Evolutionary conservation across 2,888 invertebrate genomes (phyloP), one percentile per base, ranked within the genome.

Genomic region (Pyrgus malvae): DNA sequence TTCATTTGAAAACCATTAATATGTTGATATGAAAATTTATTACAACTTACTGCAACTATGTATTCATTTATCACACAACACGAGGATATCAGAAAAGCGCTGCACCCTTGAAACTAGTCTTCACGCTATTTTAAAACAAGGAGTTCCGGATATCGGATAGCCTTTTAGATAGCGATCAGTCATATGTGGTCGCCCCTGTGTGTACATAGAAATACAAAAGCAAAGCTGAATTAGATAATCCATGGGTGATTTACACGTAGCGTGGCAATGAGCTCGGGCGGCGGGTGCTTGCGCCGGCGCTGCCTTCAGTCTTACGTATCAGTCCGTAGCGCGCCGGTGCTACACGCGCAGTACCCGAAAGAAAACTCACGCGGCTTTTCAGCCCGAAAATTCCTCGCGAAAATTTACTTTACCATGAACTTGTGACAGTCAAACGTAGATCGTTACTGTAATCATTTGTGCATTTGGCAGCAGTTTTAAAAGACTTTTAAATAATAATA

Each of bases 211-310:
- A 44, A 48, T 25, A 37, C 44, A 23, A 48, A 44, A 54, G 31
- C 40, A 40, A 45, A 49, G 49, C 37, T 53, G 29, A 44, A 54
- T 54, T 40, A 42, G 40, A 61, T 63, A 60, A 67, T 66, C 67
- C 62, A 61, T 62, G 62, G 64, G 59, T 64, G 61, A 64, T 65
- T 66, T 64, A 56, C 73, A 72, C 69, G 63, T 68, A 68, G 70
- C 67, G 76, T 77, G 84, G 83, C 86, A 85, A 83, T 83, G 85
- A 83, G 78, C 65, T 63, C 64, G 65, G 67, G 61, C 68, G 69
- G 59, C 42, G 66, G 65, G 64, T 67, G 63, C 60, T 59, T 65
- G 69, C 70, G 73, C 61, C 48, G 44, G 70, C 63, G 68, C 59
- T 60, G 58, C 58, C 63, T 74, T 79, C 81, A 80, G 81, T 83